Conservation (phyloP, 1,140 invertebrate genomes). For the Dinothrombium tinctorium region DNA sequence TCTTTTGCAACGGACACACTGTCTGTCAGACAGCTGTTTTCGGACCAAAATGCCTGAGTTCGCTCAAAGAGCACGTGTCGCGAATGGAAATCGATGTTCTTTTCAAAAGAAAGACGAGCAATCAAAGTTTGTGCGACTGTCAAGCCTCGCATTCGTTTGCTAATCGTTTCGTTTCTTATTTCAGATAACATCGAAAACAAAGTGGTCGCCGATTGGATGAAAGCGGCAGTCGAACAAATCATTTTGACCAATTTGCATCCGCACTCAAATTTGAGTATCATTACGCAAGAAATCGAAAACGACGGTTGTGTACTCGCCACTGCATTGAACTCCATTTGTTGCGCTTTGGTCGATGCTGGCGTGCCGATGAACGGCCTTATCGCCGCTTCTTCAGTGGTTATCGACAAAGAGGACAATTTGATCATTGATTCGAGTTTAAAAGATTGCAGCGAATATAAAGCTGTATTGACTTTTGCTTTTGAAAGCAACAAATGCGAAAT, state of each 20-base stretch:
- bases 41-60: constrained; percentile 54
- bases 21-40: constrained; percentile 47
- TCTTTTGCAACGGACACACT: constrained; percentile 27
- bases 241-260: constrained; percentile 44
- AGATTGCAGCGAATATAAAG: neutral
- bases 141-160: neutral
- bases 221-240: constrained; percentile 44
- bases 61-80: constrained; percentile 47
- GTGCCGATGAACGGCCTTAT: constrained; percentile 8
- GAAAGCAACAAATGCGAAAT: neutral
- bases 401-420: neutral
- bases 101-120: constrained; percentile 28
- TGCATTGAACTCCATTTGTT: constrained; percentile 3
- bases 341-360: constrained; percentile 9
- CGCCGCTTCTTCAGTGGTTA: neutral
- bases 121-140: constrained; percentile 2
- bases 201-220: constrained; percentile 44
- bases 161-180: constrained; percentile 9
- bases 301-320: constrained; percentile 38
- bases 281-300: constrained; percentile 64
- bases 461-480: neutral
- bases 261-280: constrained; percentile 43
- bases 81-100: constrained; percentile 49
- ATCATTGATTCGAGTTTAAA: constrained; percentile 1
- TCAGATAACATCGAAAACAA: constrained; percentile 33